Percentiles rank a stretch among this genome's conserved stretches.
These are phyloP conservation scores for Nycteola revayana DNA, from an alignment of 2,888 invertebrate genomes.

Conservation along the genomic window DNA sequence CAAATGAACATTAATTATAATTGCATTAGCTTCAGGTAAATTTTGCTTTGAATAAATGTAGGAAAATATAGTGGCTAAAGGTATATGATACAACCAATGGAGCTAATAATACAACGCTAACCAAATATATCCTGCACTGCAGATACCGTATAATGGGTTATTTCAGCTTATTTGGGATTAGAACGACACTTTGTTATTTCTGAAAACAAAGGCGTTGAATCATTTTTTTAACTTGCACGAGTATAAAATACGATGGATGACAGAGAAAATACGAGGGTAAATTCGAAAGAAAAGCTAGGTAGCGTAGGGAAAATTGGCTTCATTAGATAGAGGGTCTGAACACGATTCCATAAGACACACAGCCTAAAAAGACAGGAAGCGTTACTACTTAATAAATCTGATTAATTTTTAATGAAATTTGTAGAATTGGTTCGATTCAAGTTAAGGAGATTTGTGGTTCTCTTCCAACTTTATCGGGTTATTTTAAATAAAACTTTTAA, in stretches of 20 bases:
- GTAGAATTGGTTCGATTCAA: too few species aligned
- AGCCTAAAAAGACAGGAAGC: conserved; percentile 28
- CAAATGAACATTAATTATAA: neutral
- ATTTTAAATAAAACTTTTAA: too few species aligned
- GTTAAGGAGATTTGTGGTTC: too few species aligned
- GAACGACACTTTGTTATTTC: conserved; percentile 42
- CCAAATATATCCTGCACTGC: too few species aligned
- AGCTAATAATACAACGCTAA: too few species aligned
- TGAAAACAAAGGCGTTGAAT: conserved; percentile 69
- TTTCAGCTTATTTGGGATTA: conserved; percentile 15
- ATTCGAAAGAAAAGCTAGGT: conserved; percentile 75
- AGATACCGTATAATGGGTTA: conserved; percentile 17
- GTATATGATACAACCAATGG: conserved; percentile 9
- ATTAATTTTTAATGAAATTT: too few species aligned
- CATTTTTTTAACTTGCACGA: conserved; percentile 69
- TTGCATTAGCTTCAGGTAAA: too few species aligned
- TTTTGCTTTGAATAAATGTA: too few species aligned
- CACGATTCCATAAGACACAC: conserved; percentile 50
- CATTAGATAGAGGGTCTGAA: conserved; percentile 70
- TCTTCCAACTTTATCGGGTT: too few species aligned
- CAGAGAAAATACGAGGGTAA: conserved; percentile 76
- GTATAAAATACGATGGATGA: conserved; percentile 76
- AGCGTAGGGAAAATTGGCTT: conserved; percentile 77
- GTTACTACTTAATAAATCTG: too few species aligned
- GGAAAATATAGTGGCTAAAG: neutral